Percentiles rank a stretch among this genome's conserved stretches.
Evolutionary conservation across 2,113 vertebrate species (phyloP).

Genomic region (Cyphomyrus discorhynchus): DNA sequence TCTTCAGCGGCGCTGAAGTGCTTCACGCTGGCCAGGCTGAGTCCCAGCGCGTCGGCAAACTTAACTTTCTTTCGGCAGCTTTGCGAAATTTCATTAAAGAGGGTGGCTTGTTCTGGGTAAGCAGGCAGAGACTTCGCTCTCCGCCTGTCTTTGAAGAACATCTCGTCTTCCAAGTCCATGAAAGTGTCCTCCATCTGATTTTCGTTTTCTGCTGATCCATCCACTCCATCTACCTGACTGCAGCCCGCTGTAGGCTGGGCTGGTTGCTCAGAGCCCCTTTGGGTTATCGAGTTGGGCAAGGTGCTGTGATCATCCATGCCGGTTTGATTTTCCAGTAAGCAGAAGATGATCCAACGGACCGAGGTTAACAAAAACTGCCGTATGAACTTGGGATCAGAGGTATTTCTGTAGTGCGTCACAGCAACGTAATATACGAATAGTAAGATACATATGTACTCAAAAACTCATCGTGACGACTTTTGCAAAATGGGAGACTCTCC

Average conservation of each 20-base stretch:
- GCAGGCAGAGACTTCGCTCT: slow-evolving; percentile 57
- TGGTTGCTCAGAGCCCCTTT: background rate
- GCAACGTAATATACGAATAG: slow-evolving; percentile 8
- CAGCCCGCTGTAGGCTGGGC: background rate
- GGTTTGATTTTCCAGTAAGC: background rate
- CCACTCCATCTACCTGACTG: background rate
- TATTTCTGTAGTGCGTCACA: slow-evolving; percentile 26
- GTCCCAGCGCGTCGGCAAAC: slow-evolving; percentile 80
- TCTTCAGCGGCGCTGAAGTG: slow-evolving; percentile 77
- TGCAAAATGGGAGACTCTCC: background rate
- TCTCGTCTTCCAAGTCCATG: slow-evolving; percentile 23
- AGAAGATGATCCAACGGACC: background rate
- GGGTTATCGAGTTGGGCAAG: background rate
- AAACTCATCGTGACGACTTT: background rate
- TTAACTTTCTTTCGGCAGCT: slow-evolving; percentile 73
- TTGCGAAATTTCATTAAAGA: slow-evolving; percentile 30
- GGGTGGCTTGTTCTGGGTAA: slow-evolving; percentile 36
- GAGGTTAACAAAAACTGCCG: background rate
- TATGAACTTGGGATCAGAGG: background rate
- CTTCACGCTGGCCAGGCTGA: slow-evolving; percentile 74
- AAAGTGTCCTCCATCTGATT: slow-evolving; percentile 39
- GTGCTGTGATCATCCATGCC: slow-evolving; percentile 7
- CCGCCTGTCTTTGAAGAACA: slow-evolving; percentile 46
- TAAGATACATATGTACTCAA: background rate
- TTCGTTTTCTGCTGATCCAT: slow-evolving; percentile 30